These are phyloP conservation scores for Heteronetta atricapilla DNA, from an alignment of 2,113 vertebrate genomes.

Conservation along the genomic window DNA sequence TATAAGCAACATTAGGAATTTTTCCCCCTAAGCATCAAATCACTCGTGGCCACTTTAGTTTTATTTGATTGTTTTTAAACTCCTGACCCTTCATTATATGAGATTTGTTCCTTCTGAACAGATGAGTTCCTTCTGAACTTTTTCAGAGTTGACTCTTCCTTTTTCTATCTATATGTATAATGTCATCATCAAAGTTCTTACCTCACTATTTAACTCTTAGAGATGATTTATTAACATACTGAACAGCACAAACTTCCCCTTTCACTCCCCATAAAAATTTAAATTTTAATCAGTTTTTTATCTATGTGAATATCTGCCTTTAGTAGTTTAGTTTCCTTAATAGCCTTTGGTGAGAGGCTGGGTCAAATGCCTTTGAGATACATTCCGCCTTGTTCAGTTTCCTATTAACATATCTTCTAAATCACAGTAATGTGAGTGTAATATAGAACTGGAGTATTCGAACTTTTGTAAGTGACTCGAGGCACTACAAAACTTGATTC, in stretches of 20 bases:
- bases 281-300: not conserved
- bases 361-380: not conserved
- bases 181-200: not conserved
- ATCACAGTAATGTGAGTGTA: not conserved
- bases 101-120: too few relatives aligned
- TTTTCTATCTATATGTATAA: not conserved
- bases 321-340: not conserved
- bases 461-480: not conserved
- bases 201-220: not conserved
- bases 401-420: not conserved
- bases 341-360: not conserved
- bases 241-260: not conserved
- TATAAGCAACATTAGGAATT: not conserved
- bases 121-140: not conserved
- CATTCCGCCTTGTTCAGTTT: not conserved
- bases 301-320: not conserved
- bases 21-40: accelerated
- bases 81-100: not conserved
- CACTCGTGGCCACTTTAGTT: not conserved
- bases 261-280: not conserved
- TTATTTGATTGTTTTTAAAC: not conserved
- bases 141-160: not conserved
- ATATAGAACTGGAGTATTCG: not conserved
- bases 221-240: not conserved
- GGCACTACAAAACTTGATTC: not conserved